Evolutionary conservation across 2,113 vertebrate genomes (phyloP), one percentile per base, ranked within the genome.

Genomic region (Dasyurus viverrinus): DNA sequence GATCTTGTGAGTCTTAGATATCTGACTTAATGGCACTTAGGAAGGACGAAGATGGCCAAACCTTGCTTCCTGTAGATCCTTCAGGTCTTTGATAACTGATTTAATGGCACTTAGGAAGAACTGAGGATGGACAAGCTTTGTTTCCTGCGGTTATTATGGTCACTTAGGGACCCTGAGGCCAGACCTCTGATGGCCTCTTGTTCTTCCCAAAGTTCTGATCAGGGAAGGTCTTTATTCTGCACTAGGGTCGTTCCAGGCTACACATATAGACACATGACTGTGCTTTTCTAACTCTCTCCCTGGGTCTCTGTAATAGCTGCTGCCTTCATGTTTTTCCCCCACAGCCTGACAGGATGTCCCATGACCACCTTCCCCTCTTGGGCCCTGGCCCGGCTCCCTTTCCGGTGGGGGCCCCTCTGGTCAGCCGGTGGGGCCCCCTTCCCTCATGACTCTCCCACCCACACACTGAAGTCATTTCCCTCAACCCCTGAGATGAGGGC

Each of bases 261-360:
- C 68, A 68, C 5, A 30, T 11, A 36, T 10, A 68, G 36, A 68
- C 68, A 22, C 68, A 22, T 42, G 68, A 42, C 14, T 19, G 0
- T 42, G 68, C 68, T 42, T 76, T 76, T 23, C 3, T 76, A 76
- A 76, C 16, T 10, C 55, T 57, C 54, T 27, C 26, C 55, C 25
- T 57, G 55, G 25, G 8, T 76, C 68, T 76, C 30, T n/a, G 36
- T 4, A 76, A 16, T 76, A 42, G 68, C 68, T 76, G 6, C 36
- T 42, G 36, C 16, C 36, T n/a, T 76, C 14, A 42, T 76, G 68
- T 42, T 76, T 76, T 90, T 24, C 89, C n/a, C 68, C 53, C n/a
- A 36, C n/a, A 52, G 91, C 92, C 91, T 84, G 76, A 94, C 93
- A 97, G 95, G 92, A 97, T 94, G 93, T 94, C 94, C 95, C 96